phyloP scores from a whole-genome alignment of 2,888 invertebrate species.

The Sepiola atlantica region DNA sequence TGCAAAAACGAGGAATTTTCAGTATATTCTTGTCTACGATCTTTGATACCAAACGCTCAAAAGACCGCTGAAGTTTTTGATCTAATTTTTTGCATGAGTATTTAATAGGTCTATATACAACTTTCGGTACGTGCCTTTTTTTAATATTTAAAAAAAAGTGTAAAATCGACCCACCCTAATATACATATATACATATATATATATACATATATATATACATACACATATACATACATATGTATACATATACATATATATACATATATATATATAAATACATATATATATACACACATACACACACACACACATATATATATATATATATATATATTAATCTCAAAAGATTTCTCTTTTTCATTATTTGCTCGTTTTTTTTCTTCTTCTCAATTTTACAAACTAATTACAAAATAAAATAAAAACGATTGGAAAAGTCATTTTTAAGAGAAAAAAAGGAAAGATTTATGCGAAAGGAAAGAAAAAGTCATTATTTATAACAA shows the following conservation, averaged over 20 bases:
- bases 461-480: not conserved
- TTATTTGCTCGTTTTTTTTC: not conserved
- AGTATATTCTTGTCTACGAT: no score
- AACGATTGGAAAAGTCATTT: not conserved
- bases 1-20: no score
- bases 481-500: not conserved
- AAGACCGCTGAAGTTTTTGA: no score
- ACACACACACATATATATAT: not conserved
- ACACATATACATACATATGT: conserved; percentile 9
- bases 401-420: not conserved
- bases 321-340: not conserved
- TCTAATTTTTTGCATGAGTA: no score
- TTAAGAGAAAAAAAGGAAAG: no score
- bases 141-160: no score
- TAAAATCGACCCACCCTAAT: no score
- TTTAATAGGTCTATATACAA: no score
- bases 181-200: not conserved
- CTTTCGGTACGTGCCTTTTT: no score
- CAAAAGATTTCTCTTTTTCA: no score
- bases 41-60: no score
- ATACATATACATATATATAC: conserved; percentile 16
- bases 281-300: not conserved
- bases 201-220: not conserved
- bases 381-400: not conserved
- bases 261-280: not conserved